These are phyloP conservation scores for Apocheima hispidaria DNA, from an alignment of 2,888 invertebrate species.

Conservation along the genomic window DNA sequence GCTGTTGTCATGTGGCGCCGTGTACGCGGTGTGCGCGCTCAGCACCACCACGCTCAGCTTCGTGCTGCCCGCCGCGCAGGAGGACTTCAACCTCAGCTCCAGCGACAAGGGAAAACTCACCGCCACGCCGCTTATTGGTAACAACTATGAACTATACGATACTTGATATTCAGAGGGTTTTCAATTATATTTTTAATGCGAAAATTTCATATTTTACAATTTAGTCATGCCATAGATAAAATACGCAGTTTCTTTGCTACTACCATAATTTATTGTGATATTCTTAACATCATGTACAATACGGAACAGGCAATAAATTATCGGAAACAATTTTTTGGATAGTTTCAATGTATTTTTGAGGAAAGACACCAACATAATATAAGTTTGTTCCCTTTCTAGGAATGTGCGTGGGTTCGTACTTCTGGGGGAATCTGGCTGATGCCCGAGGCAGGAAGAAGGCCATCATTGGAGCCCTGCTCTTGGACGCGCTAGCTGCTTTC, in stretches of 20 bases:
- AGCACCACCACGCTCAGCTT: conserved; percentile 89
- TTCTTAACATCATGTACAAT: too few species aligned
- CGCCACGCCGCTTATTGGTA: conserved; percentile 87
- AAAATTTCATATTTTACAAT: too few species aligned
- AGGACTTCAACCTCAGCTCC: conserved; percentile 85
- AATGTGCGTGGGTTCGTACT: conserved; percentile 89
- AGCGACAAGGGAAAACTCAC: conserved; percentile 87
- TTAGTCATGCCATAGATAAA: too few species aligned
- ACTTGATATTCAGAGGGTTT: too few species aligned
- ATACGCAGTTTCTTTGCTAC: too few species aligned
- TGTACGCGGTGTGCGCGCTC: conserved; percentile 90
- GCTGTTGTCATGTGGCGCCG: conserved; percentile 87
- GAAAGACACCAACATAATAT: background rate
- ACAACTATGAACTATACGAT: too few species aligned
- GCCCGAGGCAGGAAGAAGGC: conserved; percentile 88
- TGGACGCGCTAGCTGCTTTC: conserved; percentile 86
- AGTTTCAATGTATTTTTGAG: too few species aligned
- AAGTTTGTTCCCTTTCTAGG: conserved; percentile 67
- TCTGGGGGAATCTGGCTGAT: conserved; percentile 91
- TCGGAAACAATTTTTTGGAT: too few species aligned
- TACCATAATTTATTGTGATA: too few species aligned
- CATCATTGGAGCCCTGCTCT: conserved; percentile 87
- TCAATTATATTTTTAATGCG: too few species aligned
- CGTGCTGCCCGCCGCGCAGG: conserved; percentile 86
- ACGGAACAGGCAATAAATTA: too few species aligned